A percentile compares a stretch with the other conserved stretches of the same genome.
Conservation (phyloP, 2,797 vertebrate genomes). For the Rhinatrema bivittatum region DNA sequence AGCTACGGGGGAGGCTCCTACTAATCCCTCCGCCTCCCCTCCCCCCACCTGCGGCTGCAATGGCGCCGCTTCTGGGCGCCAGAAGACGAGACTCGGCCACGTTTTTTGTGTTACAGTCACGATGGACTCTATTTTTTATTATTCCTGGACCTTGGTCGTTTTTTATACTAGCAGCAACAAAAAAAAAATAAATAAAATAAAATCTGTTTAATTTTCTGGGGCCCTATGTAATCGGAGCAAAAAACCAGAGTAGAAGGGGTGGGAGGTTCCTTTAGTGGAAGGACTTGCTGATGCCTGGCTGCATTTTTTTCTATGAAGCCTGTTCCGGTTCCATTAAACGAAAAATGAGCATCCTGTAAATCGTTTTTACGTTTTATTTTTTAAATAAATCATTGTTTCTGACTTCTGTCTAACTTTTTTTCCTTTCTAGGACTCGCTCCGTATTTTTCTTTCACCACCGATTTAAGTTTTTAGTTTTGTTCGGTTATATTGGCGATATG, state of each 20-base stretch:
- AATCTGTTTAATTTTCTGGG: too few relatives aligned
- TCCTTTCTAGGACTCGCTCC: slow-evolving; percentile 54
- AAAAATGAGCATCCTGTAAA: slow-evolving; percentile 48
- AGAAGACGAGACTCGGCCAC: slow-evolving; percentile 60
- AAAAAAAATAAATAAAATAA: too few relatives aligned
- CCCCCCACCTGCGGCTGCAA: slow-evolving; percentile 15
- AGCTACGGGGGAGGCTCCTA: slow-evolving; percentile 54
- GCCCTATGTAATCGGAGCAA: slow-evolving; percentile 62
- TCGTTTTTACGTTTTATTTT: slow-evolving; percentile 73
- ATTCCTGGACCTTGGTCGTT: slow-evolving; percentile 71
- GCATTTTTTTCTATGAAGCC: slow-evolving; percentile 61
- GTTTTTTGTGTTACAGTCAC: slow-evolving; percentile 69
- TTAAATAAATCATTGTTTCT: slow-evolving; percentile 75
- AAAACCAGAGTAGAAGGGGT: slow-evolving; percentile 38
- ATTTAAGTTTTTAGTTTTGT: slow-evolving; percentile 26
- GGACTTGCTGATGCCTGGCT: slow-evolving; percentile 60
- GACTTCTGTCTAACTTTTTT: slow-evolving; percentile 63
- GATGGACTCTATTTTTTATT: slow-evolving; percentile 76
- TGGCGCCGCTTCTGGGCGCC: slow-evolving; percentile 24
- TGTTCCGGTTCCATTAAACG: slow-evolving; percentile 59
- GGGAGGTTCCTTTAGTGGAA: slow-evolving; percentile 62
- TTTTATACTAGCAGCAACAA: slow-evolving; percentile 61
- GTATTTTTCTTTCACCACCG: slow-evolving; percentile 43
- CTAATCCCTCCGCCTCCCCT: slow-evolving; percentile 40
- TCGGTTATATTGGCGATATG: slow-evolving; percentile 33